phyloP scores from a whole-genome alignment of 2,113 vertebrate genomes.

The Neolamprologus sp. region DNA sequence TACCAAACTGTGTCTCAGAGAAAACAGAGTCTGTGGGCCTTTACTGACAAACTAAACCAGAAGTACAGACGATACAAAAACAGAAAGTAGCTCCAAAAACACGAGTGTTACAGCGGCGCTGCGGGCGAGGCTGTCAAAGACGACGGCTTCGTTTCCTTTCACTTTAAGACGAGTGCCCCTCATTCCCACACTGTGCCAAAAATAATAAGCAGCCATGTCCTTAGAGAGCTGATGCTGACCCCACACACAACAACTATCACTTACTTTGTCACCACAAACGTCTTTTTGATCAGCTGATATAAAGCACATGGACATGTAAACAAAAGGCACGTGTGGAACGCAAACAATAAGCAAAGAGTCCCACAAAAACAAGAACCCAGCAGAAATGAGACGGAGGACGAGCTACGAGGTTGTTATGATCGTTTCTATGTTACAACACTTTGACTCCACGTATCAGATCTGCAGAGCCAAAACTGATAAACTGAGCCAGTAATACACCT shows the following conservation, averaged over 20 bases:
- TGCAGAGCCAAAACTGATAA: not conserved
- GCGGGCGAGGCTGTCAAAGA: not conserved
- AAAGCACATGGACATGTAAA: not conserved
- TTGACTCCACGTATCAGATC: not conserved
- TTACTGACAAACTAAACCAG: not conserved
- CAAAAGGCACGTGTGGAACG: not conserved
- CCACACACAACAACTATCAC: not conserved
- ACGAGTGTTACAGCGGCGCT: not conserved
- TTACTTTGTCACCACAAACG: not conserved
- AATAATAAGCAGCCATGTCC: not conserved
- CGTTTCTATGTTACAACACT: not conserved
- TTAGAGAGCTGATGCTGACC: not conserved
- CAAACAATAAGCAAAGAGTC: not conserved
- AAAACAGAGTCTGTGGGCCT: not conserved
- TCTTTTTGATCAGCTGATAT: not conserved
- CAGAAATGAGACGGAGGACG: not conserved
- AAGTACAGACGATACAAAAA: slow-evolving; percentile 22
- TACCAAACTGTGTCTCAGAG: not conserved
- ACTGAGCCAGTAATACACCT: not conserved
- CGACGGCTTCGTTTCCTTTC: not conserved
- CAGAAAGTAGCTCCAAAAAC: slow-evolving; percentile 39
- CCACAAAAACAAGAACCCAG: not conserved
- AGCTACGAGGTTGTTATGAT: not conserved
- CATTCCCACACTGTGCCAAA: not conserved
- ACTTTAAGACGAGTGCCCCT: not conserved